These are phyloP conservation scores for Acanthaster planci DNA, from an alignment of 35 echinoderm and acorn worm genomes.

Conservation along the genomic window DNA sequence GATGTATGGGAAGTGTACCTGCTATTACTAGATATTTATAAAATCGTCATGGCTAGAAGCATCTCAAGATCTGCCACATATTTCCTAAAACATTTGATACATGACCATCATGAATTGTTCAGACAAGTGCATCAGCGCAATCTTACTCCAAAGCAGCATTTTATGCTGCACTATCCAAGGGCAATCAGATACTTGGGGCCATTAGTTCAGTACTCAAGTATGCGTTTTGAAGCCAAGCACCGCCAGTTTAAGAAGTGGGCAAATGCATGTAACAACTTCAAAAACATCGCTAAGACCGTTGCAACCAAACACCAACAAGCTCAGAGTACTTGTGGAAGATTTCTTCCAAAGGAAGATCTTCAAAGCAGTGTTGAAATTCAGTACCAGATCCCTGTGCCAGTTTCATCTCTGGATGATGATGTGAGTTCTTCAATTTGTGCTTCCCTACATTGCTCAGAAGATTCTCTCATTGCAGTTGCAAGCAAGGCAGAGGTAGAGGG, in stretches of 20 bases:
- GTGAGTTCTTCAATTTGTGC: constrained; percentile 3
- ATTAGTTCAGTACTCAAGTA: constrained; percentile 26
- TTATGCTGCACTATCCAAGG: constrained; percentile 49
- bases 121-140: not conserved
- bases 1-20: constrained; percentile 58
- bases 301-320: constrained; percentile 5
- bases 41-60: constrained; percentile 43
- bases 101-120: constrained; percentile 58
- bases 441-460: not conserved
- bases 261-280: constrained; percentile 22
- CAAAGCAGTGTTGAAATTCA: constrained; percentile 18
- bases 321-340: not conserved
- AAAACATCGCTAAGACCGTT: constrained; percentile 17
- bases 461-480: constrained; percentile 14
- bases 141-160: constrained; percentile 69
- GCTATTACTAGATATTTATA: constrained; percentile 37
- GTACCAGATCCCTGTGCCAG: not conserved
- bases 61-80: constrained; percentile 10
- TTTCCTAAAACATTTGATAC: constrained; percentile 36
- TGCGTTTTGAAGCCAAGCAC: constrained; percentile 31
- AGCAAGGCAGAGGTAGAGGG: not conserved
- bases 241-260: constrained; percentile 17
- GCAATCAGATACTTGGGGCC: constrained; percentile 4
- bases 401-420: constrained; percentile 11
- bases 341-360: not conserved